A percentile compares a stretch with the other conserved stretches of the same genome.
phyloP scores from a whole-genome alignment of 2,113 vertebrate genomes.

The Gasterosteus aculeatus region DNA sequence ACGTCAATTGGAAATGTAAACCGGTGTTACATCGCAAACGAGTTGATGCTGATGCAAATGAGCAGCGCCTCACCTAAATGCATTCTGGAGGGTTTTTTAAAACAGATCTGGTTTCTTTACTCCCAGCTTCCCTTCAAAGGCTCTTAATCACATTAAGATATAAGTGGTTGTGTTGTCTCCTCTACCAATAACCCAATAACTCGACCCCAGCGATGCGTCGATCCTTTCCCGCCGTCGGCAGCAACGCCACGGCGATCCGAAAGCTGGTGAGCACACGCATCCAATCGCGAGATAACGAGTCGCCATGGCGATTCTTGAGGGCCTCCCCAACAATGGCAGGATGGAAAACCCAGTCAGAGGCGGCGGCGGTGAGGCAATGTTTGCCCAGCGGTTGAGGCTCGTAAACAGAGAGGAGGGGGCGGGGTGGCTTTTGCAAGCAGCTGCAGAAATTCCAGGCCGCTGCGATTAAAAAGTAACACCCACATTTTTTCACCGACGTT shows the following conservation, averaged over 20 bases:
- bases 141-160: background rate
- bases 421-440: conserved; percentile 60
- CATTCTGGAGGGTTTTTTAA: background rate
- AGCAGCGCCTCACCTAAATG: background rate
- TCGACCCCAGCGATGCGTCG: background rate
- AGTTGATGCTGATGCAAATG: background rate
- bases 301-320: background rate
- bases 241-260: background rate
- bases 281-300: conserved; percentile 9
- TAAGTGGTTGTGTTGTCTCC: background rate
- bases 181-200: conserved; percentile 5
- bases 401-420: conserved; percentile 45
- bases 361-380: conserved; percentile 35
- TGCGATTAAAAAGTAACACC: conserved; percentile 72
- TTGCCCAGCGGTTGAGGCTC: conserved; percentile 52
- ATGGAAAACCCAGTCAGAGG: conserved; percentile 34
- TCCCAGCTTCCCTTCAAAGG: background rate
- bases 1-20: background rate
- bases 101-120: background rate
- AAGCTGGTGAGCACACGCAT: background rate
- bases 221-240: background rate
- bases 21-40: background rate
- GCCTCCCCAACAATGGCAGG: conserved; percentile 26
- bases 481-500: conserved; percentile 29
- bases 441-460: conserved; percentile 66